Percentiles rank a stretch among this genome's conserved stretches.
These are phyloP conservation scores for Penaeus monodon DNA, from an alignment of 2,888 invertebrate genomes.

Conservation along the genomic window DNA sequence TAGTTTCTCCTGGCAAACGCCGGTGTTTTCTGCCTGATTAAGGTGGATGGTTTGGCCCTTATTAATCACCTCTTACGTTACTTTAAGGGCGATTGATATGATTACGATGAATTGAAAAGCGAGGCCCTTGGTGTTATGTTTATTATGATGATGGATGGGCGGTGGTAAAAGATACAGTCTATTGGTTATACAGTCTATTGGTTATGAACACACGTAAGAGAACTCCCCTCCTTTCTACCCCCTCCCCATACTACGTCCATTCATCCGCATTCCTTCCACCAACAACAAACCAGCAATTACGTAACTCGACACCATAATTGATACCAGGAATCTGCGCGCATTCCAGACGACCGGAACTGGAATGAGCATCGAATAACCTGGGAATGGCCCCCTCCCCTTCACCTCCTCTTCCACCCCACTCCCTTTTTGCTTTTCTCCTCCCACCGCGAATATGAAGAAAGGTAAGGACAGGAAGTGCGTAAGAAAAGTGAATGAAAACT, in stretches of 20 bases:
- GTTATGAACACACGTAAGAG: neutral
- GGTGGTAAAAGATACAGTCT: too few relatives aligned
- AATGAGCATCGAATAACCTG: slow-evolving; percentile 33
- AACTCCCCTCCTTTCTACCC: neutral
- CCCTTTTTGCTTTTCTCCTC: neutral
- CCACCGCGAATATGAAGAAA: neutral
- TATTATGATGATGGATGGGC: too few relatives aligned
- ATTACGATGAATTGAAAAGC: too few relatives aligned
- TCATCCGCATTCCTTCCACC: neutral
- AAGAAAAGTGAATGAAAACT: too few relatives aligned
- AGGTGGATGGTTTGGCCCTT: too few relatives aligned
- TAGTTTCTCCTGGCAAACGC: too few relatives aligned
- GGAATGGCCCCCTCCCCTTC: slow-evolving; percentile 22
- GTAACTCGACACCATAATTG: slow-evolving; percentile 30
- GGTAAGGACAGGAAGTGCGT: too few relatives aligned
- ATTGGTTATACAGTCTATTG: neutral
- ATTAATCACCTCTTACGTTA: too few relatives aligned
- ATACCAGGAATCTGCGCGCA: slow-evolving; percentile 20
- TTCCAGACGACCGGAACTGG: slow-evolving; percentile 30
- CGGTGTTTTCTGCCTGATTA: too few relatives aligned
- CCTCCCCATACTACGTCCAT: neutral
- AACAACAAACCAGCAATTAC: slow-evolving; percentile 15
- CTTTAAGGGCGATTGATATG: too few relatives aligned
- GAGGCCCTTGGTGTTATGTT: too few relatives aligned
- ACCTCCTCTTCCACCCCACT: neutral